Conservation (phyloP, 2,797 vertebrate species). For the Atherinosoma microstoma region DNA sequence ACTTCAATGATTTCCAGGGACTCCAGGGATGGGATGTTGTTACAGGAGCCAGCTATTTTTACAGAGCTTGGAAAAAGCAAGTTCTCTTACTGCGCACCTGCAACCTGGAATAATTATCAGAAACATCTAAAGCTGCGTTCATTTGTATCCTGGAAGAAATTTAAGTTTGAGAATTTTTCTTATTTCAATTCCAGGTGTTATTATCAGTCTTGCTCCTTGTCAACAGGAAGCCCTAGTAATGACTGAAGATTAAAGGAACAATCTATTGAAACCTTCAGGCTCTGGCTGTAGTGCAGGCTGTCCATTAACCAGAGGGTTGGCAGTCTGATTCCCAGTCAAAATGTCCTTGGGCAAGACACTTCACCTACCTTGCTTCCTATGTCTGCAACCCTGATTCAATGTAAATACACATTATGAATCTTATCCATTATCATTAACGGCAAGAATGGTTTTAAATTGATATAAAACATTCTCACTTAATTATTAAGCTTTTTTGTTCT, state of each 20-base stretch:
- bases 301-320: too few relatives aligned
- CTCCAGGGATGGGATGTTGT: too few relatives aligned
- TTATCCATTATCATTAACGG: too few relatives aligned
- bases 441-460: too few relatives aligned
- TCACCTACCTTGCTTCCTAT: too few relatives aligned
- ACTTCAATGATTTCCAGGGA: not conserved
- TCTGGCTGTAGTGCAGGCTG: not conserved
- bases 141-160: not conserved
- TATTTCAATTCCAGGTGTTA: not conserved
- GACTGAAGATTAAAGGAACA: not conserved
- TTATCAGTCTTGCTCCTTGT: not conserved
- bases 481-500: too few relatives aligned
- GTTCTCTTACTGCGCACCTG: not conserved
- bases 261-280: not conserved
- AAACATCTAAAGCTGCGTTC: not conserved
- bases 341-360: too few relatives aligned
- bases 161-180: not conserved
- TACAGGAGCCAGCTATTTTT: not conserved
- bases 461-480: too few relatives aligned
- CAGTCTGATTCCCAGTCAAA: too few relatives aligned
- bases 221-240: not conserved
- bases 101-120: slow-evolving; percentile 7
- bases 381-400: too few relatives aligned
- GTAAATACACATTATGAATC: too few relatives aligned
- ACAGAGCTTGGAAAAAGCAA: not conserved